Percentiles rank a stretch among this genome's conserved stretches.
These are phyloP conservation scores for Prolemur simus DNA, from an alignment of 2,113 vertebrate species.

Conservation along the genomic window DNA sequence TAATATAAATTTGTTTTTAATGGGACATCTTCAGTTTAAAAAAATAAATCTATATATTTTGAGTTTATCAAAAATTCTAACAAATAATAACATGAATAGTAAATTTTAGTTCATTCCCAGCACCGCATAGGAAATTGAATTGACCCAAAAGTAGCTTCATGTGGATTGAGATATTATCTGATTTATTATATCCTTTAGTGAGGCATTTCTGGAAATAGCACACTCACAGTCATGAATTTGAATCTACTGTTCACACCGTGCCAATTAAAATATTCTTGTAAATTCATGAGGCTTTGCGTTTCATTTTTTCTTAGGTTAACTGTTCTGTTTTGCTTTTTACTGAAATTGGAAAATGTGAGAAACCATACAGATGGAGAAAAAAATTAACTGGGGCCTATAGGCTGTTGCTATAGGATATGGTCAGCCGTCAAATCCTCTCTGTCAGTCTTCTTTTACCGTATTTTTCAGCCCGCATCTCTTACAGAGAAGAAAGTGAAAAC, in stretches of 20 bases:
- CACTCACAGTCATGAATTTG: background rate
- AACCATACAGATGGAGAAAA: background rate
- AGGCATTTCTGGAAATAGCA: background rate
- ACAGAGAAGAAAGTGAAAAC: background rate
- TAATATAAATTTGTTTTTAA: slow-evolving; percentile 64
- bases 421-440: background rate
- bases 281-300: slow-evolving; percentile 20
- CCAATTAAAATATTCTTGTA: slow-evolving; percentile 13
- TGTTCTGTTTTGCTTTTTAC: background rate
- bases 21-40: slow-evolving; percentile 37
- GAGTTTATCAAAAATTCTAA: background rate
- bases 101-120: slow-evolving; percentile 16
- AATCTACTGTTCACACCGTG: background rate
- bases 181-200: background rate
- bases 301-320: background rate
- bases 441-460: background rate
- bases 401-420: background rate
- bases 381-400: background rate
- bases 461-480: background rate
- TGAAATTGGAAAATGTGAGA: slow-evolving; percentile 47
- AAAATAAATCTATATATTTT: slow-evolving; percentile 65
- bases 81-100: slow-evolving; percentile 1
- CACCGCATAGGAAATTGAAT: slow-evolving; percentile 59
- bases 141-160: slow-evolving; percentile 52
- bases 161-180: slow-evolving; percentile 42